These are phyloP conservation scores for Ictidomys tridecemlineatus DNA, from an alignment of 2,113 vertebrate genomes.

Conservation along the genomic window DNA sequence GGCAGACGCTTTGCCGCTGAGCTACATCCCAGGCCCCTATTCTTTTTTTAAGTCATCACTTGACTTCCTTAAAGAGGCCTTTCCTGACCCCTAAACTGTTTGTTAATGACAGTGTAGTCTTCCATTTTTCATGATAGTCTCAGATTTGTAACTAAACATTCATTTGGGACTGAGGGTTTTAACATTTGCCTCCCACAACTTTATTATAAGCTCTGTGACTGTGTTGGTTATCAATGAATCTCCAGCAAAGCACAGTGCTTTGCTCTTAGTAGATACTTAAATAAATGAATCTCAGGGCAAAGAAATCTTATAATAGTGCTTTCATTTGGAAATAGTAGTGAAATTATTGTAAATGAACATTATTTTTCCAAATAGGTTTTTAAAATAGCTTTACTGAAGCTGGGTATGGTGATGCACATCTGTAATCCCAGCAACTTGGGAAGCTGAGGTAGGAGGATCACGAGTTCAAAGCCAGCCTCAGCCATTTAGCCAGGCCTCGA, in stretches of 20 bases:
- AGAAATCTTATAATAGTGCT: neutral
- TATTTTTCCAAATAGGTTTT: constrained; percentile 12
- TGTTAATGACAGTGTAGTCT: neutral
- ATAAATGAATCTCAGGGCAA: neutral
- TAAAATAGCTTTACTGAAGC: neutral
- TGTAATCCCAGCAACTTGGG: too few species aligned
- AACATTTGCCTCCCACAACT: neutral
- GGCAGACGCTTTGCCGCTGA: too few species aligned
- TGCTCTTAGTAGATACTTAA: neutral
- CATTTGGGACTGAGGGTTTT: neutral
- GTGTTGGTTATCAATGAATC: neutral
- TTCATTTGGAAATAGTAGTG: constrained; percentile 32
- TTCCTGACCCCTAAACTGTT: neutral
- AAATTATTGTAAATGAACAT: constrained; percentile 48
- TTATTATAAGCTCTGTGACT: neutral
- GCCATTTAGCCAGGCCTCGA: too few species aligned
- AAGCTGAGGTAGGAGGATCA: too few species aligned
- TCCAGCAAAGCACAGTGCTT: neutral
- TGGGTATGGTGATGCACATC: too few species aligned
- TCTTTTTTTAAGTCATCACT: neutral
- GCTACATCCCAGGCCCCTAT: neutral
- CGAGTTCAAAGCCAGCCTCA: too few species aligned
- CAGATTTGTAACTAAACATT: constrained; percentile 36
- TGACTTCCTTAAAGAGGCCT: neutral
- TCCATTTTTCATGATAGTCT: neutral